A percentile compares a stretch with the other conserved stretches of the same genome.
Evolutionary conservation across 1,140 invertebrate genomes (phyloP).

Genomic region (Antheraea mylitta): DNA sequence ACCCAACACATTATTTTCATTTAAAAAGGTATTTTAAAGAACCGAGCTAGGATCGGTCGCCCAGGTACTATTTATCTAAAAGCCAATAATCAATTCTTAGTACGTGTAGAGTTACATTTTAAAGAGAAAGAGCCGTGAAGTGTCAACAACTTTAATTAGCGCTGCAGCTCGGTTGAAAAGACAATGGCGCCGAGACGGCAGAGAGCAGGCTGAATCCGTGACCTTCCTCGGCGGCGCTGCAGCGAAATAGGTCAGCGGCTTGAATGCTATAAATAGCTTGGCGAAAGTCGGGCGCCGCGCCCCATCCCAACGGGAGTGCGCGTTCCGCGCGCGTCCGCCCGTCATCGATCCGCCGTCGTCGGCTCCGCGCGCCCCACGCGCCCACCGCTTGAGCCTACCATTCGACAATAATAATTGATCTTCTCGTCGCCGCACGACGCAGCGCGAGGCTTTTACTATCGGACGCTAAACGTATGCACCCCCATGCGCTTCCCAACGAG

Average conservation of each 20-base stretch:
- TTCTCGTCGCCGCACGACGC: conserved; percentile 15
- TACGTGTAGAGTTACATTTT: not conserved
- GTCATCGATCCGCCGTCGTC: conserved; percentile 56
- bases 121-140: conserved; percentile 38
- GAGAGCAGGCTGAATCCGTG: conserved; percentile 72
- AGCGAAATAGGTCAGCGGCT: conserved; percentile 77
- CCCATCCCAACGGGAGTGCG: conserved; percentile 53
- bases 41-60: too few relatives aligned
- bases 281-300: conserved; percentile 71
- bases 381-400: conserved; percentile 39
- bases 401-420: conserved; percentile 58
- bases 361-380: conserved; percentile 33
- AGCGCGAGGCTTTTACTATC: not conserved
- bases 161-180: conserved; percentile 69
- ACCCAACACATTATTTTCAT: too few relatives aligned
- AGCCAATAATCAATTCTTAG: conserved; percentile 5
- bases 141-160: conserved; percentile 77
- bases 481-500: not conserved
- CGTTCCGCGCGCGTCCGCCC: conserved; percentile 45
- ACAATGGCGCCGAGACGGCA: conserved; percentile 73
- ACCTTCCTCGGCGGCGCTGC: conserved; percentile 73
- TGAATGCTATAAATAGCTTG: conserved; percentile 77
- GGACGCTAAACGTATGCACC: conserved; percentile 5
- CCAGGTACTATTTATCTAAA: not conserved
- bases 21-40: too few relatives aligned